A percentile compares a stretch with the other conserved stretches of the same genome.
Conservation (phyloP, 2,113 vertebrate genomes). For the Bostrychus sinensis region DNA sequence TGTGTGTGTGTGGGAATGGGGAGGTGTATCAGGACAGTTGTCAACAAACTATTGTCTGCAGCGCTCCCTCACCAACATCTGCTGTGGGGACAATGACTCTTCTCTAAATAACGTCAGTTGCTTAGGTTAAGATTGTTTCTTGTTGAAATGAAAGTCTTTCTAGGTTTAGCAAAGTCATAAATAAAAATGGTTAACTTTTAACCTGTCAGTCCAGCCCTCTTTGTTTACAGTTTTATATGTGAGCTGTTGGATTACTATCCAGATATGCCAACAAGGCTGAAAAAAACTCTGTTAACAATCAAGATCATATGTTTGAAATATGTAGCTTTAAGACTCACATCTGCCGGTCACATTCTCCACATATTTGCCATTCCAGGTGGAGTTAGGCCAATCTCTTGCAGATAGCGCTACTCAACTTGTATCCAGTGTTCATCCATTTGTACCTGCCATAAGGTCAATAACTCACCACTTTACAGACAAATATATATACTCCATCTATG, state of each 20-base stretch:
- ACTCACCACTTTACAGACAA: neutral
- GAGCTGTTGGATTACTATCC: conserved; percentile 3
- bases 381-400: conserved; percentile 43
- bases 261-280: neutral
- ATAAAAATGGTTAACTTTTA: neutral
- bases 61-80: conserved; percentile 48
- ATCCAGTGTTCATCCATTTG: neutral
- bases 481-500: neutral
- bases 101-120: conserved; percentile 63
- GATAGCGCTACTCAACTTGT: neutral
- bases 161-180: conserved; percentile 2
- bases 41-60: conserved; percentile 58
- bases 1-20: conserved; percentile 29
- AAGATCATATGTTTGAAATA: conserved; percentile 10
- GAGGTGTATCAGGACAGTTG: conserved; percentile 44
- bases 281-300: neutral
- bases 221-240: neutral
- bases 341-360: conserved; percentile 55
- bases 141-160: conserved; percentile 2
- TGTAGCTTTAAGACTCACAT: conserved; percentile 15
- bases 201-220: neutral
- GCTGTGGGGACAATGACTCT: conserved; percentile 54
- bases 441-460: conserved; percentile 11
- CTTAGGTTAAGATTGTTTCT: conserved; percentile 1
- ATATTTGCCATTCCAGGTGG: conserved; percentile 67